Conservation (phyloP, 1,140 invertebrate genomes). For the Caerostris darwini region DNA sequence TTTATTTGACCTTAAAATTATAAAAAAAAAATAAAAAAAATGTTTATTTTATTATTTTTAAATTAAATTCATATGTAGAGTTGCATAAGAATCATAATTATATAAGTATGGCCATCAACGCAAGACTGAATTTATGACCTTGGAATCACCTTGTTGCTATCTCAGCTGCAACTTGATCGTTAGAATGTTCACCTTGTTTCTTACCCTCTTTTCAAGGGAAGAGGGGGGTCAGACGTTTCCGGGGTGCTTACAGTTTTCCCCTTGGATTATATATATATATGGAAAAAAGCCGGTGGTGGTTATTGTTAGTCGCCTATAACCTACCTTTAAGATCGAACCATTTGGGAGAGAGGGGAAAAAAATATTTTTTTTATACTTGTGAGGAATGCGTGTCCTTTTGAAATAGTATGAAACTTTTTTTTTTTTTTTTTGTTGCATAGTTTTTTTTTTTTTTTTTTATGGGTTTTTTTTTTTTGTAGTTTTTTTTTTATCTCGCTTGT, state of each 20-base stretch:
- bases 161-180: conserved; percentile 1
- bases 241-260: conserved; percentile 10
- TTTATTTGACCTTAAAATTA: too few species aligned
- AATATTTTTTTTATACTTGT: background rate
- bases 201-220: background rate
- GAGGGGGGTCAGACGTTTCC: background rate
- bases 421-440: too few species aligned
- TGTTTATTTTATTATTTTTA: too few species aligned
- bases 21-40: too few species aligned
- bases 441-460: too few species aligned
- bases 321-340: too few species aligned
- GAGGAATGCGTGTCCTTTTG: background rate
- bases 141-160: background rate
- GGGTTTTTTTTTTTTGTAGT: too few species aligned
- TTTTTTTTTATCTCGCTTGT: too few species aligned
- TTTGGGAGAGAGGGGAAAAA: too few species aligned
- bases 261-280: background rate
- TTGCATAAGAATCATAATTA: too few species aligned
- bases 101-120: background rate
- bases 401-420: background rate
- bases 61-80: too few species aligned
- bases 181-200: background rate
- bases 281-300: background rate
- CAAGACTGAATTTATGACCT: background rate
- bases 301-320: too few species aligned